Evolutionary conservation across 2,888 invertebrate species (phyloP).

Genomic region (Eupithecia subfuscata): DNA sequence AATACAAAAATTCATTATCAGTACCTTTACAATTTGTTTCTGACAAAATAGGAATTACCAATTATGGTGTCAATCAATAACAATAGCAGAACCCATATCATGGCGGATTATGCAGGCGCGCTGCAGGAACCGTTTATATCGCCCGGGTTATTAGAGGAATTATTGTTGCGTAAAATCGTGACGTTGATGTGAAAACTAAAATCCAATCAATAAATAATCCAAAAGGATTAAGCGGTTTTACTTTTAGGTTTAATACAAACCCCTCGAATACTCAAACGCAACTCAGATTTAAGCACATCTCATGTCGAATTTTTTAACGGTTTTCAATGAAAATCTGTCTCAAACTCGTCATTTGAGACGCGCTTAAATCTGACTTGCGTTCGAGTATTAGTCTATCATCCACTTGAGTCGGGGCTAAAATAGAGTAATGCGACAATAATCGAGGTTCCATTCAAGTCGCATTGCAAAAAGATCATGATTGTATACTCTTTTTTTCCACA

Average conservation of each 20-base stretch:
- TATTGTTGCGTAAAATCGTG: conserved; percentile 18
- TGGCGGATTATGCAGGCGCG: conserved; percentile 29
- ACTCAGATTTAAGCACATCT: no score
- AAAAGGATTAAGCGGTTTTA: not conserved
- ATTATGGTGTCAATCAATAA: conserved; percentile 11
- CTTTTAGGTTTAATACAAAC: not conserved
- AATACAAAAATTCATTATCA: not conserved
- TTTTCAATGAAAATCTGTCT: no score
- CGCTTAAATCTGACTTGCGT: no score
- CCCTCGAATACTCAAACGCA: no score
- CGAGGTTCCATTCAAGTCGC: not conserved
- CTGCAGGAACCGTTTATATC: conserved; percentile 14
- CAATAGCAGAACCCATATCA: conserved; percentile 28
- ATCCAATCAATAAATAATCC: not conserved
- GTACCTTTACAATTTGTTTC: not conserved
- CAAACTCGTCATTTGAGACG: no score
- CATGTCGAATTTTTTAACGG: no score
- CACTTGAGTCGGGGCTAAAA: not conserved
- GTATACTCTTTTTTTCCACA: not conserved
- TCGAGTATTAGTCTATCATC: not conserved
- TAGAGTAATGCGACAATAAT: not conserved
- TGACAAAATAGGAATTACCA: conserved; percentile 2
- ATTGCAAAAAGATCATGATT: not conserved
- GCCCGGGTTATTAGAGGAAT: conserved; percentile 11
- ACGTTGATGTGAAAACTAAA: conserved; percentile 11